Conservation (phyloP, 2,888 invertebrate genomes). For the Apeira syringaria region DNA sequence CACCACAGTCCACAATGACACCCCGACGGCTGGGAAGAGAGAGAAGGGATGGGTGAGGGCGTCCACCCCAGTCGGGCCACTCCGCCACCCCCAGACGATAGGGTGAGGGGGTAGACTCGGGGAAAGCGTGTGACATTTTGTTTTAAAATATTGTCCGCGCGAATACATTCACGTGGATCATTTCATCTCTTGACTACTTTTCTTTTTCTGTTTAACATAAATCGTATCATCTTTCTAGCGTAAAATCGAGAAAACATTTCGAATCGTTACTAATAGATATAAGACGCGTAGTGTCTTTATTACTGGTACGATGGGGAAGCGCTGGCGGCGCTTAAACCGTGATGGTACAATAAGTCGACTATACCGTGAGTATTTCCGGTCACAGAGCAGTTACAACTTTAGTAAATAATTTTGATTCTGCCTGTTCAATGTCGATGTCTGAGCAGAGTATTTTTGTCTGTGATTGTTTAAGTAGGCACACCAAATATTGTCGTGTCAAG, state of each 20-base stretch:
- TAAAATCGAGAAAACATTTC: conserved; percentile 9
- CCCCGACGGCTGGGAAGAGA: conserved; percentile 59
- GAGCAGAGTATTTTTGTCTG: conserved; percentile 40
- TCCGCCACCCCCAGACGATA: conserved; percentile 35
- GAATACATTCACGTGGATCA: conserved; percentile 80
- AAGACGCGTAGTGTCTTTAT: conserved; percentile 59
- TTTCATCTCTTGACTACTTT: conserved; percentile 70
- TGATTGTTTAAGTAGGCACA: conserved; percentile 61
- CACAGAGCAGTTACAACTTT: conserved; percentile 45
- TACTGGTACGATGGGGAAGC: conserved; percentile 59
- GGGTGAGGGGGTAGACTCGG: conserved; percentile 66
- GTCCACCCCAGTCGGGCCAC: conserved; percentile 27
- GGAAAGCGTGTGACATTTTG: conserved; percentile 83
- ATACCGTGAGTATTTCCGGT: conserved; percentile 24
- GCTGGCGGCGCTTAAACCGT: conserved; percentile 65
- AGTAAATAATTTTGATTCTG: conserved; percentile 22
- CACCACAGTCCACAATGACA: conserved; percentile 83
- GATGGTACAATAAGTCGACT: conserved; percentile 60
- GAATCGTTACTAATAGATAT: conserved; percentile 29
- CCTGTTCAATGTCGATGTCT: conserved; percentile 33
- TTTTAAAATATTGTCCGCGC: conserved; percentile 83
- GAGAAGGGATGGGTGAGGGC: conserved; percentile 35
- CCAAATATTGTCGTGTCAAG: conserved; percentile 80
- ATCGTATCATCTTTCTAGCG: conserved; percentile 18
- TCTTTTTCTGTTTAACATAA: conserved; percentile 41